Base-by-base conservation (phyloP, 2,113 vertebrate genomes). In the Gymnogyps californianus region DNA sequence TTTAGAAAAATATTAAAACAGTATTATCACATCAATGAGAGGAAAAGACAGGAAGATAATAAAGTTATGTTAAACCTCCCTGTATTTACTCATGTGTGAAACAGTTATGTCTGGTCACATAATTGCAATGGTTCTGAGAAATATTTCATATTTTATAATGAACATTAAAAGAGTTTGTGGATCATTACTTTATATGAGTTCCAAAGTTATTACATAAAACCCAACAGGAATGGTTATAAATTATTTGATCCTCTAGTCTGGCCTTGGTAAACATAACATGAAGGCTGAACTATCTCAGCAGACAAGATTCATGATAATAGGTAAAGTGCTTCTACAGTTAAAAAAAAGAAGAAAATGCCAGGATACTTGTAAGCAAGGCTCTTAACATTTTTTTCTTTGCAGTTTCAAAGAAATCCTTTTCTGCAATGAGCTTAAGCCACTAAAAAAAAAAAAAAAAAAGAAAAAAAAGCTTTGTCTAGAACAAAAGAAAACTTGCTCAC, bases 121-220 rank as follows among this genome's bases (percentile, higher is more conserved):
- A 98, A 98, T 98, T 98, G 98, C 98, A 93, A 98, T 96, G 98
- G 98, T 98, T 98, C 98, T 98, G 98, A 98, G 98, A 98, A 98
- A 98, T 98, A 98, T 98, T 98, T 98, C 98, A 98, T 98, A 98
- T 98, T 98, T 98, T 98, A 98, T 98, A 98, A 98, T 98, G 98
- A 98, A 98, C 98, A 98, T 98, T 98, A 98, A 98, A 98, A 98
- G 98, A 98, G 98, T 98, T 98, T 98, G 98, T 98, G 98, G 98
- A 98, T 98, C 98, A 98, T 98, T 98, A 98, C 98, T 98, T 98
- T 98, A 98, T 98, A 98, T 97, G 98, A 98, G 98, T 98, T 98
- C 97, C 98, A 98, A 98, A 98, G 98, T 99, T 99, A 98, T 98
- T 98, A 98, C 98, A 98, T 98, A 98, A 98, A 98, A 98, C 97